Conservation (phyloP, 2,113 vertebrate species). For the Pyxicephalus adspersus region DNA sequence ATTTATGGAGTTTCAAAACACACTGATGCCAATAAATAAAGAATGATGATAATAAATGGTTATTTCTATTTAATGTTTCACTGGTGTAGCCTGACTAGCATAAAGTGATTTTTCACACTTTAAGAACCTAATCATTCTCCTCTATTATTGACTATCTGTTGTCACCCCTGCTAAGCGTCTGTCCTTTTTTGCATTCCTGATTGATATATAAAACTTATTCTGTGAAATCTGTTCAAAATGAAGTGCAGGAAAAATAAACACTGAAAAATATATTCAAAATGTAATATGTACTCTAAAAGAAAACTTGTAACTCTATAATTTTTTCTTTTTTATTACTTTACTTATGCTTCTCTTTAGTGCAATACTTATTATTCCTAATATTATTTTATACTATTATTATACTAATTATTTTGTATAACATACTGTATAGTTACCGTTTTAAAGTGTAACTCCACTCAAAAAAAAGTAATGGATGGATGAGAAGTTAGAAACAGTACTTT, state of each 20-base stretch:
- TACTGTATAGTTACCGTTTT: no score
- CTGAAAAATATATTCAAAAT: not conserved
- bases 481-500: no score
- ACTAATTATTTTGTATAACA: no score
- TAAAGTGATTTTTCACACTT: slow-evolving; percentile 46
- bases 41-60: slow-evolving; percentile 45
- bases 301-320: no score
- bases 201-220: slow-evolving; percentile 38
- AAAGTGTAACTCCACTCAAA: no score
- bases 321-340: no score
- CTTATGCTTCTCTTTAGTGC: no score
- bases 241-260: not conserved
- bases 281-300: not conserved
- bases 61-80: slow-evolving; percentile 42
- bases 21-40: slow-evolving; percentile 47
- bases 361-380: no score
- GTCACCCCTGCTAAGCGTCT: slow-evolving; percentile 9
- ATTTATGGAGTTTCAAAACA: slow-evolving; percentile 45
- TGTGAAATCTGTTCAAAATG: not conserved
- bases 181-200: slow-evolving; percentile 50
- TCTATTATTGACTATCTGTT: slow-evolving; percentile 45
- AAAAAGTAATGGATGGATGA: no score
- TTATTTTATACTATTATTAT: no score
- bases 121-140: slow-evolving; percentile 51
- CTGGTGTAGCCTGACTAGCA: slow-evolving; percentile 26